Conservation (phyloP, 2,797 vertebrate genomes). For the Chanos chanos region DNA sequence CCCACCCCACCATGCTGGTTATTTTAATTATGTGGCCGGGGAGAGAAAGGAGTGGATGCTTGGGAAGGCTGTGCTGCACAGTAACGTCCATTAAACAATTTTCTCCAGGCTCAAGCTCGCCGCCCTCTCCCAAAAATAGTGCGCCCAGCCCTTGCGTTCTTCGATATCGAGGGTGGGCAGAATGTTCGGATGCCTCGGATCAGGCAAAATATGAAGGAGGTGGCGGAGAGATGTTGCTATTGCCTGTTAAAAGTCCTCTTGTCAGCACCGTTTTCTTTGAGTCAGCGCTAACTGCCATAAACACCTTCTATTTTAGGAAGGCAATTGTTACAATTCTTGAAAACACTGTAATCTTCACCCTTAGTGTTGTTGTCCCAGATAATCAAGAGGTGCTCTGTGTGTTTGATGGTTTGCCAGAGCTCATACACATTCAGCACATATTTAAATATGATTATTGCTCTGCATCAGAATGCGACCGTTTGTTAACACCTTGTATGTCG, state of each 20-base stretch:
- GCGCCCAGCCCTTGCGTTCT: not conserved
- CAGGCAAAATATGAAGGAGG: slow-evolving; percentile 4
- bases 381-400: slow-evolving; percentile 4
- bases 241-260: not conserved
- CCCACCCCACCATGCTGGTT: too few relatives aligned
- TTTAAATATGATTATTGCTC: slow-evolving; percentile 18
- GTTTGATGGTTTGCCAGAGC: slow-evolving; percentile 16
- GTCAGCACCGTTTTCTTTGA: slow-evolving; percentile 6
- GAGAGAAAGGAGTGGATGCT: not conserved
- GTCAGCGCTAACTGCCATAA: not conserved
- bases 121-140: not conserved
- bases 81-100: slow-evolving; percentile 25
- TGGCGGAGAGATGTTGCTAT: not conserved
- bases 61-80: not conserved
- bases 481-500: too few relatives aligned
- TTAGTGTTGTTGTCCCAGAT: not conserved
- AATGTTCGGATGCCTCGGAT: too few relatives aligned
- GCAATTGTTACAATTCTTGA: not conserved
- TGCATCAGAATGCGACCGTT: too few relatives aligned
- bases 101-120: too few relatives aligned
- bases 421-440: not conserved
- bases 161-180: too few relatives aligned
- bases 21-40: slow-evolving; percentile 31
- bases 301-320: slow-evolving; percentile 2
- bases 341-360: not conserved